Evolutionary conservation across 2,797 vertebrate species (phyloP).

Genomic region (Mus caroli): DNA sequence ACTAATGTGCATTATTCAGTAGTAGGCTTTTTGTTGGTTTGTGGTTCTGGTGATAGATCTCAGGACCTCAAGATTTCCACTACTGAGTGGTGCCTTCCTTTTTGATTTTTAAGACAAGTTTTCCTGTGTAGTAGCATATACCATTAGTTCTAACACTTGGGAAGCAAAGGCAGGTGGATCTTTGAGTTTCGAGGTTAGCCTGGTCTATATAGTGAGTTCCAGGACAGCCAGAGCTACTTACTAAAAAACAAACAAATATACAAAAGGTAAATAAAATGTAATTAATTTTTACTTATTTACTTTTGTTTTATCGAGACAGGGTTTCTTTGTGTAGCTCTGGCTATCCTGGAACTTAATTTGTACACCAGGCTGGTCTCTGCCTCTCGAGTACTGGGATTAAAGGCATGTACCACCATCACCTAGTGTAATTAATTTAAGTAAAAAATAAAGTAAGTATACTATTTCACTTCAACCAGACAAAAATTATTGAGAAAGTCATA

Average conservation of each 20-base stretch:
- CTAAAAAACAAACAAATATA: neutral
- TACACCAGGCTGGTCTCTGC: neutral
- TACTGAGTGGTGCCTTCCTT: too few species aligned
- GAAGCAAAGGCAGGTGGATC: neutral
- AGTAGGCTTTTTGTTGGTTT: neutral
- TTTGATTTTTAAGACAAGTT: neutral
- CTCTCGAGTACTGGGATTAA: neutral
- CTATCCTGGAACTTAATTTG: neutral
- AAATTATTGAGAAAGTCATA: neutral
- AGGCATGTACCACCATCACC: neutral
- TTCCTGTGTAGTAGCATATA: neutral
- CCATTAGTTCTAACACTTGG: neutral
- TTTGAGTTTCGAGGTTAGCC: neutral
- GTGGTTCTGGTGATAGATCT: neutral
- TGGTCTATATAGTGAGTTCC: too few species aligned
- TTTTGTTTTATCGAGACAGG: neutral
- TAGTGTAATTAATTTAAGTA: neutral
- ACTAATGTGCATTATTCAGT: neutral
- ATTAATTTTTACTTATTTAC: neutral
- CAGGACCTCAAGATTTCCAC: neutral
- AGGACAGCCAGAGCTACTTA: neutral
- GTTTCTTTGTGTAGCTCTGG: neutral
- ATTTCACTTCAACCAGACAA: conserved; percentile 8
- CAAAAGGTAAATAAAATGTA: neutral
- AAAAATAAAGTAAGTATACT: neutral